Evolutionary conservation across 1,140 invertebrate genomes (phyloP).

Genomic region (Apis cerana): DNA sequence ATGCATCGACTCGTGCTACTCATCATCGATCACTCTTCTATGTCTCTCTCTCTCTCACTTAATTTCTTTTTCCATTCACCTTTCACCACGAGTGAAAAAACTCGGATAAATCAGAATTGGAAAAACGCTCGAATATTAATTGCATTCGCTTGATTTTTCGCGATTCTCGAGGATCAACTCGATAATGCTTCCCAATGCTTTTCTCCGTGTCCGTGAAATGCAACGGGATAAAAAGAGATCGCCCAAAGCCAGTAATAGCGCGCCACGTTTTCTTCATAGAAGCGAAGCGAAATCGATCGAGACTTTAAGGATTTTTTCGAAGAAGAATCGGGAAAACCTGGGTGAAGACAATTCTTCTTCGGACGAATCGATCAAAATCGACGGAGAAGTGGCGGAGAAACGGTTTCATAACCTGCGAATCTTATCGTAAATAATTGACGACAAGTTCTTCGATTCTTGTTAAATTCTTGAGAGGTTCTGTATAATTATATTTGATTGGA

Average conservation of each 20-base stretch:
- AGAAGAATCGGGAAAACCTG: too few relatives aligned
- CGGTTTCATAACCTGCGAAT: conserved; percentile 1
- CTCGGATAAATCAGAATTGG: not conserved
- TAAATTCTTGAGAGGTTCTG: not conserved
- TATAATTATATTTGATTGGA: not conserved
- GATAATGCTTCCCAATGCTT: conserved; percentile 23
- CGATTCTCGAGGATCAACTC: conserved; percentile 5
- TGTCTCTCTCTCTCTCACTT: not conserved
- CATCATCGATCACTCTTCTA: not conserved
- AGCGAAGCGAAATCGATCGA: conserved; percentile 72
- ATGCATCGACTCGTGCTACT: not conserved
- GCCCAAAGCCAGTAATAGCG: conserved; percentile 54
- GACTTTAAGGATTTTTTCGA: conserved; percentile 49
- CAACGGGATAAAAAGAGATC: conserved; percentile 4
- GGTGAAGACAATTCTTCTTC: too few relatives aligned
- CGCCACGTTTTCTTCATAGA: conserved; percentile 55
- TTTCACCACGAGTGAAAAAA: not conserved
- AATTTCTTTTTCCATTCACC: too few relatives aligned
- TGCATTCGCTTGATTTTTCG: not conserved
- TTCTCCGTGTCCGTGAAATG: not conserved
- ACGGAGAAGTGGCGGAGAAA: not conserved
- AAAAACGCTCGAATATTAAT: conserved; percentile 24
- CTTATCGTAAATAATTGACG: conserved; percentile 8
- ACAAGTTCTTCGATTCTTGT: conserved; percentile 1
- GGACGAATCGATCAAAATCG: conserved; percentile 52